phyloP scores from a whole-genome alignment of 2,113 vertebrate species.

The Cebidichthys violaceus region DNA sequence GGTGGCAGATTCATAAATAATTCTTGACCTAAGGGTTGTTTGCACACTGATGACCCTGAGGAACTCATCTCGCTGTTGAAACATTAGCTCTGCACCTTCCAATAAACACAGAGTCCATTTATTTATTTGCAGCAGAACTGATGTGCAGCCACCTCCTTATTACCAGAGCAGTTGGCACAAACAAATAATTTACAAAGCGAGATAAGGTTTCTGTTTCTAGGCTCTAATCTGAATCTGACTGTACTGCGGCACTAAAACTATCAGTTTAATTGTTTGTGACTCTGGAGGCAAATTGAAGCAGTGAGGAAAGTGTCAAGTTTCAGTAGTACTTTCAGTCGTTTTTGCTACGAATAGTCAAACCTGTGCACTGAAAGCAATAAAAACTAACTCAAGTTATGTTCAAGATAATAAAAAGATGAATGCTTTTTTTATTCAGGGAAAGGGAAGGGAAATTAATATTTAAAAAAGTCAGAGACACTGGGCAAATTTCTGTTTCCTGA shows the following conservation, averaged over 20 bases:
- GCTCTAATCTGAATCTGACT: slow-evolving; percentile 32
- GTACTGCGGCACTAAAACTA: slow-evolving; percentile 24
- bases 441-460: slow-evolving; percentile 39
- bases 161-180: slow-evolving; percentile 6
- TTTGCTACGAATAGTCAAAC: slow-evolving; percentile 49
- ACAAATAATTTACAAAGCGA: slow-evolving; percentile 33
- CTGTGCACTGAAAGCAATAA: slow-evolving; percentile 31
- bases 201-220: slow-evolving; percentile 19
- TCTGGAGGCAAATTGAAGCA: slow-evolving; percentile 44
- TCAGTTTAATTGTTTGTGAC: slow-evolving; percentile 44
- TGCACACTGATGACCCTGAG: slow-evolving; percentile 54
- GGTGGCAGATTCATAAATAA: slow-evolving; percentile 60
- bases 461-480: slow-evolving; percentile 51
- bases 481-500: slow-evolving; percentile 78
- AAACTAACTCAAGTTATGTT: slow-evolving; percentile 25
- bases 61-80: slow-evolving; percentile 41
- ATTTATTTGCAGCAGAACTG: slow-evolving; percentile 35
- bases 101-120: slow-evolving; percentile 38
- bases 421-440: slow-evolving; percentile 16
- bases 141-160: slow-evolving; percentile 20
- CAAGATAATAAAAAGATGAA: slow-evolving; percentile 38
- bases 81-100: slow-evolving; percentile 47
- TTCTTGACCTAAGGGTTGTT: slow-evolving; percentile 59
- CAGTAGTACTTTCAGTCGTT: slow-evolving; percentile 36
- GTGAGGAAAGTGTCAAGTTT: slow-evolving; percentile 27